Evolutionary conservation across 2,113 vertebrate genomes (phyloP).

Genomic region (Psephotus haematonotus): DNA sequence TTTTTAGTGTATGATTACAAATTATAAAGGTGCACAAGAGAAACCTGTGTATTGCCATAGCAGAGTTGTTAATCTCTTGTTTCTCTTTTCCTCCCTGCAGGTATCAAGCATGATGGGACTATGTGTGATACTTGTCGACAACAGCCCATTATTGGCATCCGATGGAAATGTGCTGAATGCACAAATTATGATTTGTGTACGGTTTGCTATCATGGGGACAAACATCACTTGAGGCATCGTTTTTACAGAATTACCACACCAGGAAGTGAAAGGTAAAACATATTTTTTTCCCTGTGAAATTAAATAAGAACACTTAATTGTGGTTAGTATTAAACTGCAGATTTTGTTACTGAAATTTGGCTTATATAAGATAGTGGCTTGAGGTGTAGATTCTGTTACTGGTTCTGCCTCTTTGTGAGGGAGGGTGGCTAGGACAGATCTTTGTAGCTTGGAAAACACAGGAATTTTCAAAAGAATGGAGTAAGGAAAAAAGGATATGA

Average conservation of each 20-base stretch:
- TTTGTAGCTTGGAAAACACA: background rate
- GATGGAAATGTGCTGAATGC: conserved; percentile 99
- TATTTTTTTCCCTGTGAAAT: background rate
- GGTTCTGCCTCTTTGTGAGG: background rate
- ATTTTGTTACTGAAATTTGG: background rate
- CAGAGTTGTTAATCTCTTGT: background rate
- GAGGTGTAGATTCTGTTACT: background rate
- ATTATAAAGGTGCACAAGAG: background rate
- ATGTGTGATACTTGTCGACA: conserved; percentile 99
- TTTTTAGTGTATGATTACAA: background rate
- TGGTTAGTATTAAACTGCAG: background rate
- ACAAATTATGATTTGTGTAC: conserved; percentile 99
- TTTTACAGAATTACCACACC: conserved; percentile 99
- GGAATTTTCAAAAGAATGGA: background rate
- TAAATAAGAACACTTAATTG: background rate
- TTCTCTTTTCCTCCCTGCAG: conserved; percentile 59
- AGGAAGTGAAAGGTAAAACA: conserved; percentile 91
- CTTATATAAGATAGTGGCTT: background rate
- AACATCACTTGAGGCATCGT: conserved; percentile 96
- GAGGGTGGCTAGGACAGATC: background rate
- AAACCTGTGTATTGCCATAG: background rate
- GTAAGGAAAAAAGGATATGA: background rate
- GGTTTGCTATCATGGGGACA: conserved; percentile 98
- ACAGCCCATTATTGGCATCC: conserved; percentile 98
- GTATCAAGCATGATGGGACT: conserved; percentile 98